Base-by-base conservation (phyloP, 2,888 invertebrate genomes). In the Blera fallax region DNA sequence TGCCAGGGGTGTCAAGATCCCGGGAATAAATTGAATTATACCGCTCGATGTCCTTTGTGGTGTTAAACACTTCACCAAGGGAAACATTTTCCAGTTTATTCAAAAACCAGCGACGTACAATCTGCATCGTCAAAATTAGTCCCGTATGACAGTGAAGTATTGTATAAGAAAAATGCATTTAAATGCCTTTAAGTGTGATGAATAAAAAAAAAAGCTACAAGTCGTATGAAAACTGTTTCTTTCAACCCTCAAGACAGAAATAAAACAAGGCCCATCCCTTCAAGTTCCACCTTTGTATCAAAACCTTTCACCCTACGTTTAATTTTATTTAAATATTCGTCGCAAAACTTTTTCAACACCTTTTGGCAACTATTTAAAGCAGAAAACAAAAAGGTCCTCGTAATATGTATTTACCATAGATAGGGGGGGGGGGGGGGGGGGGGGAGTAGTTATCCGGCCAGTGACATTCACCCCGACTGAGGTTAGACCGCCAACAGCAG, bases 391-490 rank as follows among this genome's bases (percentile, higher is more conserved):
- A 64, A 56, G 60, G 62, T 37, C 64, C 18, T 34, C 72, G 48
- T 67, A 40, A 65, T 72, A 65, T 62, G 72, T 79, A 65, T 64
- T 52, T 45, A 52, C 21, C 43, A 52, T 37, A 6, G 3, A 18
- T 40, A 24, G 21, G 32, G 54, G 21, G 50, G 60, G 8, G 37
- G 32, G 21, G 32, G 54, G 21, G 50, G 60, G 32, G 21, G 32
- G 54, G 21, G 50, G 60, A 11, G 37, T 60, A 27, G 58, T 56
- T 67, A 54, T 50, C 65, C 54, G 72, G 85, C 8, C 70, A 76
- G 58, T 85, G 85, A 77, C 80, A 80, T 72, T 80, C 60, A 80
- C 70, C 80, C 72, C 65, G 60, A 32, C 56, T 67, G 67, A 77
- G 70, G 76, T 80, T 81, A 70, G 74, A 79, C 74, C 56, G n/a